Evolutionary conservation across 2,888 invertebrate species (phyloP).

Genomic region (Helleia helle): DNA sequence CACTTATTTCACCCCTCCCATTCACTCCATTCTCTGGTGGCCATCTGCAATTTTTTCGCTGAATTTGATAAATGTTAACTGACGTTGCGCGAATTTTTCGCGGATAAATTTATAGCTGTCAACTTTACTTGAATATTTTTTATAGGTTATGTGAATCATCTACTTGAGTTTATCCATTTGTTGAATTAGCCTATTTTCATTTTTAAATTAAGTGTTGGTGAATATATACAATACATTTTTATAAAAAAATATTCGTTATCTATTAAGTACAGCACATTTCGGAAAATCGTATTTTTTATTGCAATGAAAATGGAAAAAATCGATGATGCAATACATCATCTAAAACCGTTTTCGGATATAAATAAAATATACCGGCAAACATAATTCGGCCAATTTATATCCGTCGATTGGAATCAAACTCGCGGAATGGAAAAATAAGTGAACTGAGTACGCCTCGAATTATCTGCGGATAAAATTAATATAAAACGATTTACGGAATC

Average conservation of each 20-base stretch:
- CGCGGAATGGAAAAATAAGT: slow-evolving; percentile 19
- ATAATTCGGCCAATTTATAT: slow-evolving; percentile 13
- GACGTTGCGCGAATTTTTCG: too few relatives aligned
- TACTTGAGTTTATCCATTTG: too few relatives aligned
- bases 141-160: too few relatives aligned
- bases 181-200: too few relatives aligned
- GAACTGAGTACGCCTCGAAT: slow-evolving; percentile 12
- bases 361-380: slow-evolving; percentile 3
- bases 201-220: too few relatives aligned
- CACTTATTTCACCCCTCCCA: slow-evolving; percentile 6
- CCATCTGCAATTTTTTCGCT: slow-evolving; percentile 5
- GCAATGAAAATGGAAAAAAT: too few relatives aligned
- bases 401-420: slow-evolving; percentile 18
- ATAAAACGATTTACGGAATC: slow-evolving; percentile 7
- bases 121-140: background rate
- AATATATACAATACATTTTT: too few relatives aligned
- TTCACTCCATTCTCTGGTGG: background rate
- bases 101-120: background rate
- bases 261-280: too few relatives aligned
- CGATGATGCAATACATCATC: too few relatives aligned
- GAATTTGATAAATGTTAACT: slow-evolving; percentile 5
- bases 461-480: slow-evolving; percentile 13
- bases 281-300: too few relatives aligned
- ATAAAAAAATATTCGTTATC: too few relatives aligned
- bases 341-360: too few relatives aligned